phyloP scores from a whole-genome alignment of 2,888 invertebrate genomes.

The Colletes collaris region DNA sequence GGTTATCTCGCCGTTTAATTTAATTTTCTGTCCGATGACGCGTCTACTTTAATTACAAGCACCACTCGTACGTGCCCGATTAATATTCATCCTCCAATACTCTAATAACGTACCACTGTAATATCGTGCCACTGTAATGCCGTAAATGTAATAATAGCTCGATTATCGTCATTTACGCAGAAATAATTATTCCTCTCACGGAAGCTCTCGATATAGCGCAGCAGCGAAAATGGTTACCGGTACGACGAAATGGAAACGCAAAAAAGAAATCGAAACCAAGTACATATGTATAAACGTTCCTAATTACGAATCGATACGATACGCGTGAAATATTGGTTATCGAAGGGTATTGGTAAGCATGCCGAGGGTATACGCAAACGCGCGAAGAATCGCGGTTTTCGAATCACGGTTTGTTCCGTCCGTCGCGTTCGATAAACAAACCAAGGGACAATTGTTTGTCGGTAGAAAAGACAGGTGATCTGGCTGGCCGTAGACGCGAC shows the following conservation, averaged over 20 bases:
- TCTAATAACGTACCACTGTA: constrained; percentile 68
- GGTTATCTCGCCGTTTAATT: constrained; percentile 64
- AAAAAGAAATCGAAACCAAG: constrained; percentile 20
- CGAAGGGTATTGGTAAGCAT: too few species aligned
- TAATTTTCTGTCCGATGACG: constrained; percentile 68
- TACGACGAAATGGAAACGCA: not conserved
- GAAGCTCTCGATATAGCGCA: constrained; percentile 30
- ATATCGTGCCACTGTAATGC: constrained; percentile 63
- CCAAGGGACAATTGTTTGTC: constrained; percentile 69
- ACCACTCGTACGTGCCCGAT: constrained; percentile 66
- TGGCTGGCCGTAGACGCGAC: constrained; percentile 78
- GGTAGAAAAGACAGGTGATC: constrained; percentile 76
- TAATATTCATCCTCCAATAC: constrained; percentile 71
- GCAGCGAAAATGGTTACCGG: constrained; percentile 34
- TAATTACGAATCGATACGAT: too few species aligned
- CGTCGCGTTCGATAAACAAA: constrained; percentile 42
- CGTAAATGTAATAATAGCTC: constrained; percentile 66
- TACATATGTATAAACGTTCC: not conserved
- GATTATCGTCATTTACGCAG: constrained; percentile 68
- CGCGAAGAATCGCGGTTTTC: constrained; percentile 33
- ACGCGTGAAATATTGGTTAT: too few species aligned
- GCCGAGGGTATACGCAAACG: not conserved
- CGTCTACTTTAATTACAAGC: constrained; percentile 70
- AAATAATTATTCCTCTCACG: constrained; percentile 61
- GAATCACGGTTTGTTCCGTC: constrained; percentile 38